Percentiles rank a stretch among this genome's conserved stretches.
Conservation (phyloP, 2,888 invertebrate species). For the Aspidiotus rigidus region DNA sequence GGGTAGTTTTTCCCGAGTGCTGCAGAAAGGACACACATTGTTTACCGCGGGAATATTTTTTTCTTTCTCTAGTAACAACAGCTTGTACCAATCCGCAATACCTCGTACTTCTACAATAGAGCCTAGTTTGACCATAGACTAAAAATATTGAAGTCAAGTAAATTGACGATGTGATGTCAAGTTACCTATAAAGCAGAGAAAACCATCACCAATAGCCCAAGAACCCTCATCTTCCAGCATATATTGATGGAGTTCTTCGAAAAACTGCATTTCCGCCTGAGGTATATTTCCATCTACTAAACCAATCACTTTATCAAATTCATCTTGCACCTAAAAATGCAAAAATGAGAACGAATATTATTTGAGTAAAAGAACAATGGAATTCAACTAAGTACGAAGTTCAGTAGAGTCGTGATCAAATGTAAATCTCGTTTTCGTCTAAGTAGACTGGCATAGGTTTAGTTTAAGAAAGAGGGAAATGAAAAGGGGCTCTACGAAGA, state of each 20-base stretch:
- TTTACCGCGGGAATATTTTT: too few species aligned
- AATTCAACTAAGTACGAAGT: not conserved
- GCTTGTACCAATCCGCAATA: not conserved
- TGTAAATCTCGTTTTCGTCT: too few species aligned
- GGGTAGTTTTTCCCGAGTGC: too few species aligned
- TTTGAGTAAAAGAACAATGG: too few species aligned
- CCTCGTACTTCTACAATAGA: not conserved
- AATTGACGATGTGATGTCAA: constrained; percentile 13
- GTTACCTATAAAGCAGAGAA: constrained; percentile 68
- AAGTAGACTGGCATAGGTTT: too few species aligned
- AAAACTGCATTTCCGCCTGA: constrained; percentile 63
- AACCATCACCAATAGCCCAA: constrained; percentile 85
- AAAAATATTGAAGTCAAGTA: too few species aligned
- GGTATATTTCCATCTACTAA: constrained; percentile 61
- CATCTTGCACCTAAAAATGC: constrained; percentile 52
- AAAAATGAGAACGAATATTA: constrained; percentile 31
- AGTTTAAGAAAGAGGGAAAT: not conserved
- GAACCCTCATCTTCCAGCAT: constrained; percentile 81
- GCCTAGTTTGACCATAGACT: too few species aligned
- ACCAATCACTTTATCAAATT: constrained; percentile 62
- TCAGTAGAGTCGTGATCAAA: too few species aligned
- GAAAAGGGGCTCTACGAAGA: too few species aligned
- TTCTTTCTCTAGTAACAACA: too few species aligned
- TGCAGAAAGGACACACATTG: too few species aligned
- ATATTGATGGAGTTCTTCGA: constrained; percentile 79